Evolutionary conservation across 2,888 invertebrate genomes (phyloP), one percentile per base, ranked within the genome.

Genomic region (Agonopterix subpropinquella): DNA sequence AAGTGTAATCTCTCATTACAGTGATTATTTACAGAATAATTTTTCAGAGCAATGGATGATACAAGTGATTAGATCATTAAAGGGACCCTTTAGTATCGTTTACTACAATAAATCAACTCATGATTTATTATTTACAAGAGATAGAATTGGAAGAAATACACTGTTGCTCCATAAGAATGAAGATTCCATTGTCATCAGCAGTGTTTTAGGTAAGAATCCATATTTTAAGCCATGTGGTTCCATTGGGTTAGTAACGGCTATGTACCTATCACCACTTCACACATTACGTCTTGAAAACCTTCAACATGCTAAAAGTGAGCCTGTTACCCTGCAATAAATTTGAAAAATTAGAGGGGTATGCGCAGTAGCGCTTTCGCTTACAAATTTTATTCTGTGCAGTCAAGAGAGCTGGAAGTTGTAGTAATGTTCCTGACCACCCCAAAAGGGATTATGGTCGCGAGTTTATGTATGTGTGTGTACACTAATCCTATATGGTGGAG

Each of bases 81-180:
- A 93, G 57, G 98, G 98, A 2, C 98, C 98, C 35, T 97, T 93
- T 80, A 92, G 96, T 50, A 89, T 98, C 52, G 90, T 98, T 57
- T 95, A 93, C 71, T 95, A 91, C 71, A 90, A 94, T 65, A 91
- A 90, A 66, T 46, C 57, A 4, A 77, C 71, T 0, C 79, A 90
- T 42, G 71, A 74, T 10, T 61, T 98, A 41, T 96, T 94, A 89
- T 96, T 98, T 80, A 93, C 93, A 1, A 90, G 98, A 67, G 98
- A 98, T 78, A 89, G 90, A 58, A 92, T 96, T 70, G 98, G 98
- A 39, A 89, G 98, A 58, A 93, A 95, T 66, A 96, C 97, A 73
- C 82, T 98, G 44, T 79, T 98, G 41, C 77, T 94, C 44, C 89
- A 92, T 59, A 77, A 80, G 61, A 71, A 74, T 53, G 59, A 80